Base-by-base conservation (phyloP, 2,113 vertebrate species). In the Tragelaphus imberbis region DNA sequence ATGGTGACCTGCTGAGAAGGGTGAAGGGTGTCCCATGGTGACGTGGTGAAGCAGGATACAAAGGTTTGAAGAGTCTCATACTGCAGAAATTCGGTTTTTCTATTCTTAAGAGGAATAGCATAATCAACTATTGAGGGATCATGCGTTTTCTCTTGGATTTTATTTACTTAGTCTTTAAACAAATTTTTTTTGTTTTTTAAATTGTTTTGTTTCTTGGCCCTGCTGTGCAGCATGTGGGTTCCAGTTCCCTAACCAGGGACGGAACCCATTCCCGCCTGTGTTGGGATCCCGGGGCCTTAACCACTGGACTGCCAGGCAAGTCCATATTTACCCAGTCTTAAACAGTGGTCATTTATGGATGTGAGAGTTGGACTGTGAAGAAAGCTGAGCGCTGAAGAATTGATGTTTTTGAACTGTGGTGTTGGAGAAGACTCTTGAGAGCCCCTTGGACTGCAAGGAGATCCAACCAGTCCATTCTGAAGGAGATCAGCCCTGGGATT, bases 301-400 rank as follows among this genome's bases (percentile, higher is more conserved):
- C n/a, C 68, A 11, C 68, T 71, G n/a, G n/a, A 36, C n/a, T 21
- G n/a, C 68, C n/a, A 1, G 68, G 68, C n/a, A 6, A 23, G 19
- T 12, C 68, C 0, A 1, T 71, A 12, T 23, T 36, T 12, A 71
- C n/a, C 68, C n/a, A 36, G 68, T 36, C 68, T 17, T 19, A 36
- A 71, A 2, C 61, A 33, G 61, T 1, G 61, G 28, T 15, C 13
- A 3, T 3, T 1, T 7, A 6, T 7, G 61, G 61, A 63, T 63
- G 61, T 7, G 61, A 33, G 28, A 63, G 61, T 14, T 3, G 28
- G 61, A 16, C 61, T 63, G 61, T 63, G 28, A 33, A 33, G 61
- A 33, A 63, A 1, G 28, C 61, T 63, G 61, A 63, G 6, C 0
- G 0, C 61, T 0, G 0, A 63, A 63, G 61, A 33, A 33, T 0